These are phyloP conservation scores for Mesoclemmys tuberculata DNA, from an alignment of 2,113 vertebrate genomes.

Conservation along the genomic window DNA sequence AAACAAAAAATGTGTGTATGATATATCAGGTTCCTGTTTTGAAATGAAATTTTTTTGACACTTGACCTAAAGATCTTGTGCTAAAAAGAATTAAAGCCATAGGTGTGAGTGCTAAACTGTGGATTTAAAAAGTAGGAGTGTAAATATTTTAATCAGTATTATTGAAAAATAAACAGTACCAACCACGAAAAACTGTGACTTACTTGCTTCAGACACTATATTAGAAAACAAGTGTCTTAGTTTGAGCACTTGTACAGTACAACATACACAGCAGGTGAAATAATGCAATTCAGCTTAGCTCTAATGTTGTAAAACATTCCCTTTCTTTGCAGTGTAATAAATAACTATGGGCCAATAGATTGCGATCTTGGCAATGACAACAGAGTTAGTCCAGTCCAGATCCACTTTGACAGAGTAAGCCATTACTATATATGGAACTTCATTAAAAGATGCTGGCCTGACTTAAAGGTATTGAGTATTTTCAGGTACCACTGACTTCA, in stretches of 20 bases:
- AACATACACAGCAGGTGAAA: background rate
- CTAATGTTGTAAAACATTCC: background rate
- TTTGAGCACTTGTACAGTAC: background rate
- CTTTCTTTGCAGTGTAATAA: background rate
- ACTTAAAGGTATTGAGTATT: background rate
- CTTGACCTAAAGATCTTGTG: constrained; percentile 77
- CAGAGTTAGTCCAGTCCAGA: background rate
- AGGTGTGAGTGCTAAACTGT: constrained; percentile 81
- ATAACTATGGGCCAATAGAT: background rate
- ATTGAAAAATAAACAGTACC: constrained; percentile 82
- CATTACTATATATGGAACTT: constrained; percentile 8
- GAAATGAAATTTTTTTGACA: constrained; percentile 55
- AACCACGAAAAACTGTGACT: constrained; percentile 66
- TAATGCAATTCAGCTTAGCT: background rate
- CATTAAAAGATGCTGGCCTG: background rate
- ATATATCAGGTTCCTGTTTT: constrained; percentile 77
- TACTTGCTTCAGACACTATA: constrained; percentile 72
- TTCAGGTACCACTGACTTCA: constrained; percentile 7
- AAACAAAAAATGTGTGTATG: constrained; percentile 71
- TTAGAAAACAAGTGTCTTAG: background rate
- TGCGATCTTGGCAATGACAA: background rate
- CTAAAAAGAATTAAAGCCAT: constrained; percentile 82
- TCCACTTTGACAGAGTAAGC: background rate
- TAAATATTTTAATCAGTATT: constrained; percentile 85
- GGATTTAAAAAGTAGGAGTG: constrained; percentile 77